Evolutionary conservation across 1,140 invertebrate genomes (phyloP).

Genomic region (Venturia canescens): DNA sequence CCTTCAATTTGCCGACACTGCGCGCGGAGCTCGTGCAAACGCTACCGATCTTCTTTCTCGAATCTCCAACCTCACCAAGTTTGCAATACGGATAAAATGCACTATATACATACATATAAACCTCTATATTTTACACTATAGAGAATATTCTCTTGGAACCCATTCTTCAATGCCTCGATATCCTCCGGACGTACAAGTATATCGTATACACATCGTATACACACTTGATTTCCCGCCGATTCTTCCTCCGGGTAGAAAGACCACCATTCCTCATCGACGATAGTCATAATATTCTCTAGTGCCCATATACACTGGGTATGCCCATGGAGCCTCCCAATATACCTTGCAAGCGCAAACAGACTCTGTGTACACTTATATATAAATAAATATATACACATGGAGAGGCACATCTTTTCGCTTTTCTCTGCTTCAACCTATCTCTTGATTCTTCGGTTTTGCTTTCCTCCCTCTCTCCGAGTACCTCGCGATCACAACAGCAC

Average conservation of each 20-base stretch:
- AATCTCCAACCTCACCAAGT: neutral
- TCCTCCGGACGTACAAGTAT: slow-evolving; percentile 44
- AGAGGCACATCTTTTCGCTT: slow-evolving; percentile 24
- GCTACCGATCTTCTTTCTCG: slow-evolving; percentile 34
- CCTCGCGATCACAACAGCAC: slow-evolving; percentile 42
- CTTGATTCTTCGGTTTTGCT: slow-evolving; percentile 39
- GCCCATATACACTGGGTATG: slow-evolving; percentile 18
- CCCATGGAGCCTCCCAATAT: neutral
- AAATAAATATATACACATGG: neutral
- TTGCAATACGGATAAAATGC: neutral
- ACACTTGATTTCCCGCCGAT: slow-evolving; percentile 25
- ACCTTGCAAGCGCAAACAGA: neutral
- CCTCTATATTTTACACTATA: neutral
- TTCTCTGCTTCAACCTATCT: slow-evolving; percentile 32
- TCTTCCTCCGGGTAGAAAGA: slow-evolving; percentile 41
- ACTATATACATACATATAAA: neutral
- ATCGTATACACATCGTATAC: slow-evolving; percentile 9
- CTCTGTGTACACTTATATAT: neutral
- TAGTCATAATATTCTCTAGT: slow-evolving; percentile 37
- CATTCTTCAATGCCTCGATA: slow-evolving; percentile 47
- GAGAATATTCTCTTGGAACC: slow-evolving; percentile 33
- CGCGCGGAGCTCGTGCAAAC: neutral
- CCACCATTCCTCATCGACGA: slow-evolving; percentile 43
- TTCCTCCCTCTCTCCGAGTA: neutral
- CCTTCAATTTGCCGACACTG: neutral